Evolutionary conservation across 2,888 invertebrate genomes (phyloP), one percentile per base, ranked within the genome.

Genomic region (Erannis defoliaria): DNA sequence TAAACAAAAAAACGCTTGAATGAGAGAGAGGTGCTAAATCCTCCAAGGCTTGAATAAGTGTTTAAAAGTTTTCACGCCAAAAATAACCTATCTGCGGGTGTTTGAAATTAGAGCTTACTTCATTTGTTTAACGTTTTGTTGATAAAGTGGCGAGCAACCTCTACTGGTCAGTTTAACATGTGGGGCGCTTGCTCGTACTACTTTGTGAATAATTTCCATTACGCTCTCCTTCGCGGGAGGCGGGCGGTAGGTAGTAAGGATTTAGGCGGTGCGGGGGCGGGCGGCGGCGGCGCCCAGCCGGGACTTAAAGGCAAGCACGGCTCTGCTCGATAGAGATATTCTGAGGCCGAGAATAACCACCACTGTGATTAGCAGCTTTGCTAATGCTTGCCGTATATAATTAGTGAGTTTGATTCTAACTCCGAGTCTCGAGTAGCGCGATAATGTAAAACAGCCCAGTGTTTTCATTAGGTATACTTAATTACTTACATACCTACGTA

Each of bases 131-230:
- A 77, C 68, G 76, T 73, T 71, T 73, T 73, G 75, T 75, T 74
- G 73, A 76, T 75, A 76, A 71, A 73, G 72, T 73, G 62, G 46
- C 21, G 42, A 56, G 53, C 19, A 48, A 72, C 73, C 68, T 75
- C 70, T 73, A 75, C 74, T 80, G 81, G 84, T 81, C 84, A 82
- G 83, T 84, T 80, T 80, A 81, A 75, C 78, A 77, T 77, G 77
- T 72, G 76, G 78, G 70, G 75, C 76, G 78, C 77, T 79, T 81
- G 82, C 81, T 82, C 80, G 81, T 79, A 80, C 80, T n/a, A 80
- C 82, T 83, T 84, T 82, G 82, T 85, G 83, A 87, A 86, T 86
- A 86, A 88, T 88, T 88, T 86, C 84, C 84, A 83, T 78, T 81
- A 75, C 73, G 72, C 62, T 62, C 70, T 55, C 38, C 19, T 53